Conservation (phyloP, 2,113 vertebrate genomes). For the Raphicerus campestris region DNA sequence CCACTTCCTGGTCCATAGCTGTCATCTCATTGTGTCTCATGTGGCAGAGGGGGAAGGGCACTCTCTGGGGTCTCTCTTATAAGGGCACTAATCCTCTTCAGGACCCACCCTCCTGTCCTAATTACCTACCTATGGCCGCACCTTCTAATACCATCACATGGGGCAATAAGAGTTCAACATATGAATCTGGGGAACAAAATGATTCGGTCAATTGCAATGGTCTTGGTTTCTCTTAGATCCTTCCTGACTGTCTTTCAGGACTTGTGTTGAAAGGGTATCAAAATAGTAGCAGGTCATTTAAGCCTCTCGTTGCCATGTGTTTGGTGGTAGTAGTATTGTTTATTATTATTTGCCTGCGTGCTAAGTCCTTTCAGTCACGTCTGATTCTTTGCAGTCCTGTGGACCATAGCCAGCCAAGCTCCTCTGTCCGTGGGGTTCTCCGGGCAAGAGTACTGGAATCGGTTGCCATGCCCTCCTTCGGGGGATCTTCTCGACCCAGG, state of each 20-base stretch:
- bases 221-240: background rate
- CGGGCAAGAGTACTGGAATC: background rate
- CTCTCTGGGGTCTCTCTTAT: background rate
- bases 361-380: fast-evolving
- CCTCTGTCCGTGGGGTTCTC: background rate
- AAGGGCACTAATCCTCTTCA: background rate
- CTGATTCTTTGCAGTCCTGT: background rate
- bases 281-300: background rate
- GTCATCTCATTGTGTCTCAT: background rate
- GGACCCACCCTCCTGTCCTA: background rate
- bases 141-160: background rate
- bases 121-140: background rate
- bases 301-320: background rate
- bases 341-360: background rate
- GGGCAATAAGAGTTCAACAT: background rate
- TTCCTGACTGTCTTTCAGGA: background rate
- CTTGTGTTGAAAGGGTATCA: background rate
- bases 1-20: background rate
- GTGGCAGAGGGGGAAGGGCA: background rate
- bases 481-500: background rate
- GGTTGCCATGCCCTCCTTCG: background rate
- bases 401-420: background rate
- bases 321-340: background rate
- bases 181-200: background rate
- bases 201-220: background rate